Conservation (phyloP, 2,888 invertebrate genomes). For the Julus scandinavius region DNA sequence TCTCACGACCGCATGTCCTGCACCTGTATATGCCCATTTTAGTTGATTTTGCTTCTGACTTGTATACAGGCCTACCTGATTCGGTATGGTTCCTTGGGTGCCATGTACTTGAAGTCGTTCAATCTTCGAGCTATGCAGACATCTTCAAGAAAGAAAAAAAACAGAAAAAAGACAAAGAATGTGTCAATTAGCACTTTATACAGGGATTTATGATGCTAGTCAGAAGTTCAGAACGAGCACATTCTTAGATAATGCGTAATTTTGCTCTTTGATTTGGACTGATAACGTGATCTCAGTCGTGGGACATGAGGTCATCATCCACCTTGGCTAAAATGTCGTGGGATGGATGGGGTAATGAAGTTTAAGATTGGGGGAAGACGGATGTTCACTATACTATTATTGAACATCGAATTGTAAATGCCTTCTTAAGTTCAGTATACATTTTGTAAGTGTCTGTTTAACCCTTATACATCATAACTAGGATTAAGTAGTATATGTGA, state of each 20-base stretch:
- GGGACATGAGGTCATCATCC: background rate
- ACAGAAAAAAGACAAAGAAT: slow-evolving; percentile 46
- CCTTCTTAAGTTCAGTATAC: background rate
- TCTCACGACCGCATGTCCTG: slow-evolving; percentile 36
- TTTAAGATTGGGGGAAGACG: background rate
- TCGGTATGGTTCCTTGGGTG: background rate
- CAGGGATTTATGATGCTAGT: background rate
- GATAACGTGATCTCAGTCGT: background rate
- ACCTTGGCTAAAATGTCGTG: background rate
- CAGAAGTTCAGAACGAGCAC: background rate
- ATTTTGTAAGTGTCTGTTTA: too few relatives aligned
- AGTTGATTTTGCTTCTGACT: slow-evolving; percentile 1
- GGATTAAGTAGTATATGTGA: too few relatives aligned
- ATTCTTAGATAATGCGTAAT: background rate
- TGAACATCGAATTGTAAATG: background rate
- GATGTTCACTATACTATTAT: background rate
- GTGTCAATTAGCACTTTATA: slow-evolving; percentile 48
- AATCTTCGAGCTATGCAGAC: slow-evolving; percentile 43
- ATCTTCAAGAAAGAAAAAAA: background rate
- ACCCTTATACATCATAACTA: too few relatives aligned
- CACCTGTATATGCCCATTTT: slow-evolving; percentile 22
- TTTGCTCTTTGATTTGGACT: slow-evolving; percentile 4
- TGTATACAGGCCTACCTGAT: background rate
- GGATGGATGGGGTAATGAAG: slow-evolving; percentile 2
- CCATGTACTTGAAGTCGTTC: background rate